Evolutionary conservation across 92 coral and sea anemone species (phyloP).

Genomic region (Zoanthus solanderi): DNA sequence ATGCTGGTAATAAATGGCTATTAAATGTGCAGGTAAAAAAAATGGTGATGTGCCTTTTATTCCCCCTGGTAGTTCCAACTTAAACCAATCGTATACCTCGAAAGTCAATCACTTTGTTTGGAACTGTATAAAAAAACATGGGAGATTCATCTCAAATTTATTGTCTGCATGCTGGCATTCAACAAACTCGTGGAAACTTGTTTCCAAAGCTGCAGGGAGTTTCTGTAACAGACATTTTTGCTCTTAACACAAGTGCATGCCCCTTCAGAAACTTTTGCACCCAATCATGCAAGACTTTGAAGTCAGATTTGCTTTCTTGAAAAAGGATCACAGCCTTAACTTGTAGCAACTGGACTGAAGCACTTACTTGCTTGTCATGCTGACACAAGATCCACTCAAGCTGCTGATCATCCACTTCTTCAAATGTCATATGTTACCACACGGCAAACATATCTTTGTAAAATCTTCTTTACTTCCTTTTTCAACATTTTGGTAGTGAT

Average conservation of each 20-base stretch:
- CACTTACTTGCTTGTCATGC: not conserved
- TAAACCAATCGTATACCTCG: not conserved
- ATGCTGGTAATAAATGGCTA: not conserved
- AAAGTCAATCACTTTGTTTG: not conserved
- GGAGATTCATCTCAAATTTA: not conserved
- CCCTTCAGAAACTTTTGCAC: constrained; percentile 18
- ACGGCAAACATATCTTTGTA: too few relatives aligned
- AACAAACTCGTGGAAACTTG: not conserved
- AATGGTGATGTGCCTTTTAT: not conserved
- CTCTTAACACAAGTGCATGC: constrained; percentile 9
- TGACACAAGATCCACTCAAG: not conserved
- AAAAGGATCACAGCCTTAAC: constrained; percentile 21
- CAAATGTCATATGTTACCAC: too few relatives aligned
- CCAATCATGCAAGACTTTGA: constrained; percentile 15
- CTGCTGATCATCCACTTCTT: not conserved
- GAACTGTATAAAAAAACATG: not conserved
- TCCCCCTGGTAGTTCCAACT: not conserved
- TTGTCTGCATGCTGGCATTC: not conserved
- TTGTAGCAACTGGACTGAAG: not conserved
- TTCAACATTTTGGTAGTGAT: too few relatives aligned
- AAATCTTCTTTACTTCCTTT: too few relatives aligned
- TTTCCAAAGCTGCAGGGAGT: constrained; percentile 13
- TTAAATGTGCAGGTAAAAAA: constrained; percentile 21
- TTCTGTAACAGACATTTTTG: constrained; percentile 8
- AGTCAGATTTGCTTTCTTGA: constrained; percentile 5